Evolutionary conservation across 1,140 invertebrate species (phyloP).

Genomic region (Spodoptera frugiperda): DNA sequence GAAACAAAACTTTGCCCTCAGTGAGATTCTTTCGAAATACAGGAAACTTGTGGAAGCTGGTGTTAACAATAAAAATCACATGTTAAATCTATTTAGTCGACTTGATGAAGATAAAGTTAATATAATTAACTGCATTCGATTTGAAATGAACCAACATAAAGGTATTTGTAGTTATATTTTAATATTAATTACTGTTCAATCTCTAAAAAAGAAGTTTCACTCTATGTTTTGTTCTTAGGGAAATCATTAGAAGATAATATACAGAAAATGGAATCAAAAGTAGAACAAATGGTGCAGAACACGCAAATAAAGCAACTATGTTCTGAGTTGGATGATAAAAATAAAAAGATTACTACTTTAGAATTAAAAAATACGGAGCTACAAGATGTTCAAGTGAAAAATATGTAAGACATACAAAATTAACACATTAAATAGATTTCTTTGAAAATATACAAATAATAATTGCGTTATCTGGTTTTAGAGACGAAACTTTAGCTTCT

Average conservation of each 20-base stretch:
- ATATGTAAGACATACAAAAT: slow-evolving; percentile 62
- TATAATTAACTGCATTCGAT: slow-evolving; percentile 54
- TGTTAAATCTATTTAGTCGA: slow-evolving; percentile 54
- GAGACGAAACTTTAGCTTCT: slow-evolving; percentile 61
- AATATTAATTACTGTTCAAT: neutral
- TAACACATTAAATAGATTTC: slow-evolving; percentile 14
- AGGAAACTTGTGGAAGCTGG: slow-evolving; percentile 65
- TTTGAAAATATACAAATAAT: neutral
- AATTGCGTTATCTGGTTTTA: slow-evolving; percentile 55
- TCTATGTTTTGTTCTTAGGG: slow-evolving; percentile 28
- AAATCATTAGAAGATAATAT: slow-evolving; percentile 18
- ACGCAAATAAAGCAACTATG: slow-evolving; percentile 65
- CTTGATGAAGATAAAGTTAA: slow-evolving; percentile 65
- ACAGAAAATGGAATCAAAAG: slow-evolving; percentile 48
- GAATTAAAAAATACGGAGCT: slow-evolving; percentile 60
- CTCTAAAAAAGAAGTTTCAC: neutral
- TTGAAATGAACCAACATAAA: slow-evolving; percentile 28
- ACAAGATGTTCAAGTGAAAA: slow-evolving; percentile 62
- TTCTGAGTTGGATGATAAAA: slow-evolving; percentile 62
- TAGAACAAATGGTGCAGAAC: slow-evolving; percentile 60
- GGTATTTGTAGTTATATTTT: slow-evolving; percentile 9
- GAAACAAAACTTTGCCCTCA: slow-evolving; percentile 74
- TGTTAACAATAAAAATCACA: slow-evolving; percentile 51
- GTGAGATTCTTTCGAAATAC: slow-evolving; percentile 72
- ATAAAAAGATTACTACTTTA: slow-evolving; percentile 62